A percentile compares a stretch with the other conserved stretches of the same genome.
Evolutionary conservation across 2,797 vertebrate genomes (phyloP).

Genomic region (Coregonus ussuriensis): DNA sequence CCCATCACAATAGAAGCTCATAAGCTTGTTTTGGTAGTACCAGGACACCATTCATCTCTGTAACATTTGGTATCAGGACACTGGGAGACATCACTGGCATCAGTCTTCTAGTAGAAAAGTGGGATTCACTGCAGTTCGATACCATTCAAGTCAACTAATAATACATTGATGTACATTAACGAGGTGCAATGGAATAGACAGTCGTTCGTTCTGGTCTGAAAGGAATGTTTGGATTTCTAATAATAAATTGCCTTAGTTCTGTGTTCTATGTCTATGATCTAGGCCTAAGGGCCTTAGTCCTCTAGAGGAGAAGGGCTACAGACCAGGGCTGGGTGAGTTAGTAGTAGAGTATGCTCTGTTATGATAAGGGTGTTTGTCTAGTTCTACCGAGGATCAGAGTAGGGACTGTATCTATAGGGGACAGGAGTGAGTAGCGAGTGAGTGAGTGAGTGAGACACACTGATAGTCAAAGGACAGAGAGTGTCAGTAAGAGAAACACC

Average conservation of each 20-base stretch:
- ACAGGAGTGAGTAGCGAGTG: neutral
- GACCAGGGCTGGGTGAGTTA: no score
- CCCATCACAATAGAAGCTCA: slow-evolving; percentile 49
- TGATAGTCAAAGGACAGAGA: neutral
- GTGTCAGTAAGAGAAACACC: neutral
- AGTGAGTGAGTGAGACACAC: neutral
- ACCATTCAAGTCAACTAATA: slow-evolving; percentile 10
- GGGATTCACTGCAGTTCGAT: slow-evolving; percentile 17
- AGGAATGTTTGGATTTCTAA: slow-evolving; percentile 8
- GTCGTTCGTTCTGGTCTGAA: slow-evolving; percentile 22
- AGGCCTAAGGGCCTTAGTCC: neutral
- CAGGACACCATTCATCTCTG: slow-evolving; percentile 60
- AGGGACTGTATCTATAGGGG: neutral
- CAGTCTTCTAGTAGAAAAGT: slow-evolving; percentile 21
- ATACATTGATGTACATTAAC: neutral
- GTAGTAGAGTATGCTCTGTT: neutral
- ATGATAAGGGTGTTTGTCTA: neutral
- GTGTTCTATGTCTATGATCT: neutral
- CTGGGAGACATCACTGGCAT: neutral
- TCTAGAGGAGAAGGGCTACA: no score
- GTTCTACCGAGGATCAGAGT: neutral
- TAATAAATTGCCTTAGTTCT: neutral
- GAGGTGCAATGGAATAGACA: neutral
- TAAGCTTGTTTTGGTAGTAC: slow-evolving; percentile 62
- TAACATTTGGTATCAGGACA: slow-evolving; percentile 4